phyloP scores from a whole-genome alignment of 2,797 vertebrate genomes.

The Karalla daura region DNA sequence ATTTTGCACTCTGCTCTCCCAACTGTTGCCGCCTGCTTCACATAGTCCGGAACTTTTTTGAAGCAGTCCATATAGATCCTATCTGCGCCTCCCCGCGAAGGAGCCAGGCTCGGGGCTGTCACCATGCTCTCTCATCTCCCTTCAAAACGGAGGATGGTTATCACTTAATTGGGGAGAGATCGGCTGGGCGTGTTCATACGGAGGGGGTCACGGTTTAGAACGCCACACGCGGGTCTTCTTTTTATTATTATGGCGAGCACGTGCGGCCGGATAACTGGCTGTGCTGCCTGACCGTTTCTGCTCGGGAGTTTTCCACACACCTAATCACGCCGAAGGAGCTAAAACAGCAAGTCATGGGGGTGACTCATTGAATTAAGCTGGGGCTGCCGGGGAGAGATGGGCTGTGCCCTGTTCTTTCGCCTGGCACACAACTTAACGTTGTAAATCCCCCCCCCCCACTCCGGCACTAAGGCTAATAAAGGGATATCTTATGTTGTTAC shows the following conservation, averaged over 20 bases:
- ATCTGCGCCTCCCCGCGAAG: slow-evolving; percentile 4
- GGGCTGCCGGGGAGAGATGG: not conserved
- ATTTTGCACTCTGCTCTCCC: no score
- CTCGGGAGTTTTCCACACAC: slow-evolving; percentile 3
- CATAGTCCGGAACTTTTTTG: no score
- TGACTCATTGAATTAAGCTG: not conserved
- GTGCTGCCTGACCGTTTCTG: not conserved
- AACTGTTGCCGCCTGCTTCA: no score
- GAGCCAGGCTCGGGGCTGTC: slow-evolving; percentile 36
- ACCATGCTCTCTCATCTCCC: slow-evolving; percentile 43
- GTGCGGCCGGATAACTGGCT: slow-evolving; percentile 7
- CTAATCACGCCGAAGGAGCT: not conserved
- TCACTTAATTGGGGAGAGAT: slow-evolving; percentile 48
- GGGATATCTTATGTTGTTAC: no score
- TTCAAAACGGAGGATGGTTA: slow-evolving; percentile 30
- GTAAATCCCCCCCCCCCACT: no score
- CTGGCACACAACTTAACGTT: no score
- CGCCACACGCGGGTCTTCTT: slow-evolving; percentile 28
- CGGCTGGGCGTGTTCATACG: slow-evolving; percentile 41
- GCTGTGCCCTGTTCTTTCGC: not conserved
- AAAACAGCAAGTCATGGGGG: not conserved
- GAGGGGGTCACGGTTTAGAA: slow-evolving; percentile 39
- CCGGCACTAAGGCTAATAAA: no score
- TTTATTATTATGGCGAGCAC: slow-evolving; percentile 12
- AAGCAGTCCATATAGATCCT: no score